phyloP scores from a whole-genome alignment of 2,888 invertebrate genomes.

The Dicranocentrus wangi region DNA sequence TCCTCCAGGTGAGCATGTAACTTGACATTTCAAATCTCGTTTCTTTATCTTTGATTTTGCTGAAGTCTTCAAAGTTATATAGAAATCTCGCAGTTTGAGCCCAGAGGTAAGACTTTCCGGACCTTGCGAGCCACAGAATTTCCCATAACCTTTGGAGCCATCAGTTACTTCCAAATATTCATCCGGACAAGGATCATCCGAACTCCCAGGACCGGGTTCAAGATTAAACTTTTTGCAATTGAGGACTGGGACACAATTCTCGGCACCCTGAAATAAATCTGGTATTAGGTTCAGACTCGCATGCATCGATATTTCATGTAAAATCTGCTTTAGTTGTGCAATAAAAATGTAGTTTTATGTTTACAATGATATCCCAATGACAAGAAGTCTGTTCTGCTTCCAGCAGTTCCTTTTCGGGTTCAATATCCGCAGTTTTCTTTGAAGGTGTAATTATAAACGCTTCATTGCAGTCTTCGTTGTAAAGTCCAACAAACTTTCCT shows the following conservation, averaged over 20 bases:
- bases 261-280: slow-evolving; percentile 66
- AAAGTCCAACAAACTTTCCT: slow-evolving; percentile 60
- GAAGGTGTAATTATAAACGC: slow-evolving; percentile 48
- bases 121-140: slow-evolving; percentile 50
- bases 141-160: slow-evolving; percentile 53
- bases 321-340: no score
- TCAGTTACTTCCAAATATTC: slow-evolving; percentile 68
- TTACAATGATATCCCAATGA: slow-evolving; percentile 67
- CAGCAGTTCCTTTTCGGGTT: slow-evolving; percentile 41
- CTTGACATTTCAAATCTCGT: slow-evolving; percentile 53
- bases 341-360: no score
- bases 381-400: slow-evolving; percentile 42
- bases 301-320: no score
- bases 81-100: slow-evolving; percentile 52
- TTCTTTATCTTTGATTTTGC: slow-evolving; percentile 10
- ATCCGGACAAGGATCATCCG: slow-evolving; percentile 55
- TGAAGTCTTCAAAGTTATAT: slow-evolving; percentile 44
- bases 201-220: slow-evolving; percentile 9
- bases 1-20: slow-evolving; percentile 58
- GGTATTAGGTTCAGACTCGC: no score
- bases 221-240: slow-evolving; percentile 62
- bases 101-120: slow-evolving; percentile 28
- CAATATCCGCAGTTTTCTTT: slow-evolving; percentile 37
- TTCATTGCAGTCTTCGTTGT: slow-evolving; percentile 56
- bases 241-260: slow-evolving; percentile 57